Percentiles rank a stretch among this genome's conserved stretches.
Evolutionary conservation across 35 echinoderm and acorn worm genomes (phyloP).

Genomic region (Stichopus chloronotus): DNA sequence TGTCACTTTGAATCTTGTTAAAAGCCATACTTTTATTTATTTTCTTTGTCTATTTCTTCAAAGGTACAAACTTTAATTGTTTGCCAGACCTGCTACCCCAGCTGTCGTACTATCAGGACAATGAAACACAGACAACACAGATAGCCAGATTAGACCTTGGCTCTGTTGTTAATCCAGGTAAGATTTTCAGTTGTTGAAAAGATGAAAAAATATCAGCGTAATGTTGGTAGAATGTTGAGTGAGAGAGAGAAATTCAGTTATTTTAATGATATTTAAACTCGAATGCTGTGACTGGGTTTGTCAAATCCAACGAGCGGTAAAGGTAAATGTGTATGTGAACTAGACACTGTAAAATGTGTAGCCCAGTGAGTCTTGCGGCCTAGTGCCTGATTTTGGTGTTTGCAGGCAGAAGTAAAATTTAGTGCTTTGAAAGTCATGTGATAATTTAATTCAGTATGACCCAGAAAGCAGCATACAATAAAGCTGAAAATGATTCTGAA

Average conservation of each 20-base stretch:
- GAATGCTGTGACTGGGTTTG: background rate
- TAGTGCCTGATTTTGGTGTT: too few species aligned
- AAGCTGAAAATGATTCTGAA: too few species aligned
- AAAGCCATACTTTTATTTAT: background rate
- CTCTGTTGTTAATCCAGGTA: slow-evolving; percentile 79
- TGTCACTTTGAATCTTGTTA: too few species aligned
- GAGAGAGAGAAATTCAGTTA: background rate
- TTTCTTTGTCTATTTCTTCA: background rate
- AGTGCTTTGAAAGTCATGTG: too few species aligned
- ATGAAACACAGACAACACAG: slow-evolving; percentile 46
- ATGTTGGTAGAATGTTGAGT: background rate
- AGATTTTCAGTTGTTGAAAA: background rate
- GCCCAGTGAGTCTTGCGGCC: too few species aligned
- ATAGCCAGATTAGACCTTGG: slow-evolving; percentile 73
- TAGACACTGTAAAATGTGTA: too few species aligned
- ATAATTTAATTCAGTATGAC: too few species aligned
- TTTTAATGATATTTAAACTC: background rate
- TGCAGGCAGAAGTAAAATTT: too few species aligned
- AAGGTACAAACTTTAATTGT: slow-evolving; percentile 78
- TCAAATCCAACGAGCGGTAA: too few species aligned
- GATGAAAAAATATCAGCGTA: background rate
- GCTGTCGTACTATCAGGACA: slow-evolving; percentile 50
- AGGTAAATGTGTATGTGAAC: too few species aligned
- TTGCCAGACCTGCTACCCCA: slow-evolving; percentile 64
- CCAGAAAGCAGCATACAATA: too few species aligned